phyloP scores from a whole-genome alignment of 2,113 vertebrate genomes.

The Ammospiza caudacuta region DNA sequence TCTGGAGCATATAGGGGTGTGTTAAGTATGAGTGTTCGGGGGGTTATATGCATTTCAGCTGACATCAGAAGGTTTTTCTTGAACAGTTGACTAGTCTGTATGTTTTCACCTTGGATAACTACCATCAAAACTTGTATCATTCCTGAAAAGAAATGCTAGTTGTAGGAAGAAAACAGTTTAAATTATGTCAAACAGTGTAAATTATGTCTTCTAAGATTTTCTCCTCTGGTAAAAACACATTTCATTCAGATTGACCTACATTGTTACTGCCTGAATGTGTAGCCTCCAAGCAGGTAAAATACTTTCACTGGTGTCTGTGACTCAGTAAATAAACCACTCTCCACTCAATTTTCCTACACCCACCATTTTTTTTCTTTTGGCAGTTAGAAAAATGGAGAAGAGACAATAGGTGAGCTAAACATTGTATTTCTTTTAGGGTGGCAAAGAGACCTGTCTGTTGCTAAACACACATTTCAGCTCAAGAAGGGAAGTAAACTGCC shows the following conservation, averaged over 20 bases:
- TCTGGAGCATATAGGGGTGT: fast-evolving
- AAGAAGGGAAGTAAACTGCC: neutral
- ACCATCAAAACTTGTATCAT: neutral
- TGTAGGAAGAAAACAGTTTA: neutral
- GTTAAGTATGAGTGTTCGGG: neutral
- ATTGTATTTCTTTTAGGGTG: neutral
- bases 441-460: conserved; percentile 3
- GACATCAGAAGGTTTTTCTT: neutral
- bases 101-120: neutral
- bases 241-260: neutral
- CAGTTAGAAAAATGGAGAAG: neutral
- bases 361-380: neutral
- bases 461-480: neutral
- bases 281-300: neutral
- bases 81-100: fast-evolving
- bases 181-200: neutral
- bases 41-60: neutral
- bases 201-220: neutral
- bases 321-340: neutral
- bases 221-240: neutral
- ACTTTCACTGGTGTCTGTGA: neutral
- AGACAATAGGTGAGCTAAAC: neutral
- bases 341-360: neutral
- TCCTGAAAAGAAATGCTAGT: neutral
- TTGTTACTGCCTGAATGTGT: neutral